Conservation (phyloP, 2,113 vertebrate genomes). For the Rousettus leschenaultii region DNA sequence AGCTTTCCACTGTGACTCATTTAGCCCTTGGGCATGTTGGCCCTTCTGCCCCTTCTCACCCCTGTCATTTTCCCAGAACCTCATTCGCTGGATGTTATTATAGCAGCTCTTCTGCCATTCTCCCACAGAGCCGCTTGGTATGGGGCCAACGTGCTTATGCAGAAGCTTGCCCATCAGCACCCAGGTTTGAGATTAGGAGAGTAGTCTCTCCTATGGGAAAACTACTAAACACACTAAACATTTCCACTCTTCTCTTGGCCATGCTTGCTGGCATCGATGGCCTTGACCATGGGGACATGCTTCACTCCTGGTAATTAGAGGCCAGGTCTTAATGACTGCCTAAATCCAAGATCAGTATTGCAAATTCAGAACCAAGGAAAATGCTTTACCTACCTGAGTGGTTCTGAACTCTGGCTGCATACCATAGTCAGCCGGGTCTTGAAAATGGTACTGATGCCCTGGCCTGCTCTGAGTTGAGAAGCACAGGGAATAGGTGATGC, state of each 20-base stretch:
- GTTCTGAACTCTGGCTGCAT: neutral
- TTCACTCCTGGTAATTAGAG: neutral
- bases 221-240: neutral
- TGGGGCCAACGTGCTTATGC: neutral
- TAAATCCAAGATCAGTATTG: neutral
- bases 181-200: no score
- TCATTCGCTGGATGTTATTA: neutral
- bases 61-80: neutral
- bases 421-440: neutral
- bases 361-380: neutral
- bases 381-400: neutral
- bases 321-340: neutral
- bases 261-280: fast-evolving
- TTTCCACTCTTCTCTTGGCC: neutral
- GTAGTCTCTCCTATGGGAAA: neutral
- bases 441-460: neutral
- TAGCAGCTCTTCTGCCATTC: neutral
- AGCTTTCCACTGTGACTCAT: fast-evolving
- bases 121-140: no score
- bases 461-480: neutral
- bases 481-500: neutral
- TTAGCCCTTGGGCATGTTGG: fast-evolving
- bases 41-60: fast-evolving
- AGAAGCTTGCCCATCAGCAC: neutral
- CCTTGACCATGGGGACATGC: neutral